A percentile compares a stretch with the other conserved stretches of the same genome.
Conservation (phyloP, 2,113 vertebrate species). For the Myxocyprinus asiaticus region DNA sequence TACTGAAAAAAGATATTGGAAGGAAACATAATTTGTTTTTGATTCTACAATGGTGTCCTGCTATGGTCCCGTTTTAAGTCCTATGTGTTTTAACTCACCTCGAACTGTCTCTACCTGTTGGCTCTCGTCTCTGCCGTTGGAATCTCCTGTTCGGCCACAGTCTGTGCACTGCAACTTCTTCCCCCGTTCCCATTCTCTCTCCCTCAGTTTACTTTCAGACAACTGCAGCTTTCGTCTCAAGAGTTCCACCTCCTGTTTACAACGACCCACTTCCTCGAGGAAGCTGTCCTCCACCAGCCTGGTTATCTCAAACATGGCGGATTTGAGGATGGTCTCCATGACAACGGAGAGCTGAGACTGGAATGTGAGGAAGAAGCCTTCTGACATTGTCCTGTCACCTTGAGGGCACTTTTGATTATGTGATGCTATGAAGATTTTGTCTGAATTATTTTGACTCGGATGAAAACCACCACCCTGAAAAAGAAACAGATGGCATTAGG, state of each 20-base stretch:
- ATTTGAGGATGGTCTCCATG: constrained; percentile 62
- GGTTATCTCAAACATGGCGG: constrained; percentile 61
- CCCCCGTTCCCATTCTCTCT: constrained; percentile 39
- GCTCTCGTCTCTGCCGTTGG: constrained; percentile 17
- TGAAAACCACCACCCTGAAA: background rate
- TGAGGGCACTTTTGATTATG: background rate
- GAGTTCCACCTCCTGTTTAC: constrained; percentile 54
- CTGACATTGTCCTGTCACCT: constrained; percentile 37
- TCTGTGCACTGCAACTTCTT: constrained; percentile 33
- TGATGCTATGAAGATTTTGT: background rate
- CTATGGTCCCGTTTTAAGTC: background rate
- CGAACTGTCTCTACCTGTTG: constrained; percentile 11
- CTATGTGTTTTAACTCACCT: constrained; percentile 15
- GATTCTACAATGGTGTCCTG: too few species aligned
- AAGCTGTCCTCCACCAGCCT: constrained; percentile 60
- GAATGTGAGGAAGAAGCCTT: constrained; percentile 53
- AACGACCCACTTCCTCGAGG: constrained; percentile 55
- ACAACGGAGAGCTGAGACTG: constrained; percentile 59
- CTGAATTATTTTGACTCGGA: background rate
- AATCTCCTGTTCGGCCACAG: constrained; percentile 41
- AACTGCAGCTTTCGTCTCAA: constrained; percentile 53
- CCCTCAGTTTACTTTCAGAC: constrained; percentile 54
- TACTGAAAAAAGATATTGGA: too few species aligned
- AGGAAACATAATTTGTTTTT: background rate
- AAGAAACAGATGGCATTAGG: too few species aligned